Evolutionary conservation across 2,888 invertebrate species (phyloP).

Genomic region (Phanerotoma sp.): DNA sequence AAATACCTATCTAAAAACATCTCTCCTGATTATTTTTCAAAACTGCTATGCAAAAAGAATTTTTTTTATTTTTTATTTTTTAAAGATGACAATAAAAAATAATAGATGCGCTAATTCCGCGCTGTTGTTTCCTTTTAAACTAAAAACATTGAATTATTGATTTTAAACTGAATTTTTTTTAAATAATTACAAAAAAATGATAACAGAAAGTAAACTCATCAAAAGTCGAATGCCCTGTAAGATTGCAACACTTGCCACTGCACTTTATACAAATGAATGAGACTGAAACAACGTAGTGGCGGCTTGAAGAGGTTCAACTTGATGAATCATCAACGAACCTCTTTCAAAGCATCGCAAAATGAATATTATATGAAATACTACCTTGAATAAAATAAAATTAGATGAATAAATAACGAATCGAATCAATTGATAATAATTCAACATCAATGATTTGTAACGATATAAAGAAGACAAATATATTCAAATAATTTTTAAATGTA

Average conservation of each 20-base stretch:
- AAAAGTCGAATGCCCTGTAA: slow-evolving; percentile 50
- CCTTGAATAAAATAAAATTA: not conserved
- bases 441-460: no score
- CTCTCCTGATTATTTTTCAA: no score
- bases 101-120: slow-evolving; percentile 16
- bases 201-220: slow-evolving; percentile 40
- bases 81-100: not conserved
- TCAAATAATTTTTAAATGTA: not conserved
- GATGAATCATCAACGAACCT: slow-evolving; percentile 21
- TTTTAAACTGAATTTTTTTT: slow-evolving; percentile 25
- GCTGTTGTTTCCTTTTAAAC: slow-evolving; percentile 29
- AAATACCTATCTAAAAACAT: no score
- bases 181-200: not conserved
- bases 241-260: slow-evolving; percentile 49
- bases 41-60: no score
- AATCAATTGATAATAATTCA: no score
- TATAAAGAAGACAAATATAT: not conserved
- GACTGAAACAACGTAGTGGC: slow-evolving; percentile 46
- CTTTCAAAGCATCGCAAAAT: not conserved
- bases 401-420: no score
- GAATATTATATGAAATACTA: not conserved
- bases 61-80: no score
- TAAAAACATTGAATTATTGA: slow-evolving; percentile 49
- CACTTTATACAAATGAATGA: slow-evolving; percentile 52
- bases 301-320: slow-evolving; percentile 23